Base-by-base conservation (phyloP, 2,797 vertebrate species). In the Amblyopsis hoosieri region DNA sequence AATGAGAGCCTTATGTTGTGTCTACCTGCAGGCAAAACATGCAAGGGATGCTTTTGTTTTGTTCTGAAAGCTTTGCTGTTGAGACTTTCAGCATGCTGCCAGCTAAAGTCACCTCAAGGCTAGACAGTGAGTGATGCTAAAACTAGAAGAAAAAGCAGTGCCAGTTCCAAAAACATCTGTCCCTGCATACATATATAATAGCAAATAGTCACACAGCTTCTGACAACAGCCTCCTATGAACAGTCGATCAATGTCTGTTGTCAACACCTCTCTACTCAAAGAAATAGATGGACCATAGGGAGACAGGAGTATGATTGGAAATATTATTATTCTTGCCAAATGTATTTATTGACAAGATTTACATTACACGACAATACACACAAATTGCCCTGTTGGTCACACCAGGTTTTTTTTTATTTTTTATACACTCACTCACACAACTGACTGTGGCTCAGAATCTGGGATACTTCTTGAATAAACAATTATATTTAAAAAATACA, bases 341-440 rank as follows among this genome's bases (percentile, higher is more conserved):
- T 76, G 62, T 76, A 75, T 91, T 91, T 89, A 90, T 87, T 89
- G 80, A 87, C 72, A 75, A 71, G 57, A 79, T 87, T 71, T 80
- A 88, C 76, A 81, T 73, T 67, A 80, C 82, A 90, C 2, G 37
- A 42, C 80, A 84, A 75, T 80, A 69, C 83, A 87, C 75, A 83
- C 72, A 75, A 75, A 71, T 67, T 64, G 72, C 52, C 55, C 14
- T 64, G 45, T 67, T 55, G 45, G 78, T 56, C 59, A 69, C 74
- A 69, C 74, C 66, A 23, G 19, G 19, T 23, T 23, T 23, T 82
- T 49, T 67, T 59, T 37, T 67, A 59, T 46, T 71, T 60, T 79
- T 72, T 76, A 71, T 67, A 64, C 71, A 74, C 54, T 60, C 49
- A 23, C 29, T 62, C 29, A 17, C 31, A 72, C 23, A 49, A 56